Percentiles rank a stretch among this genome's conserved stretches.
Evolutionary conservation across 2,888 invertebrate species (phyloP).

Genomic region (Macaria liturata): DNA sequence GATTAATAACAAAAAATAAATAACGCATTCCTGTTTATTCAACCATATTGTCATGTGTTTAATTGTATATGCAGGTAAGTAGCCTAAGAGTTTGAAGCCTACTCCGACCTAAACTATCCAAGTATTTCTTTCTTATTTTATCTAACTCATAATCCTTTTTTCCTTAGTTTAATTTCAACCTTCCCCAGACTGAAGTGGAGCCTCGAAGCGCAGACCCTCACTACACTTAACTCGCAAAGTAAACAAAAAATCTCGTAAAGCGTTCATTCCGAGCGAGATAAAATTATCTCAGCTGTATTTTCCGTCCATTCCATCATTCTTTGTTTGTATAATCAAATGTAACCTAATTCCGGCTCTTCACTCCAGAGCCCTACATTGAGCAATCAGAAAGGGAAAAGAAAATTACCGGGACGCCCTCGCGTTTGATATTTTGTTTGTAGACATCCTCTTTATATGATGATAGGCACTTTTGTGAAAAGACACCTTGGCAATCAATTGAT

Average conservation of each 20-base stretch:
- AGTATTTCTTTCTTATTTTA: too few species aligned
- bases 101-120: too few species aligned
- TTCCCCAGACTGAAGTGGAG: background rate
- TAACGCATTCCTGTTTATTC: too few species aligned
- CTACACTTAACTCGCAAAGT: background rate
- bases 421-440: conserved; percentile 5
- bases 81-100: too few species aligned
- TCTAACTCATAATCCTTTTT: too few species aligned
- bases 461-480: too few species aligned
- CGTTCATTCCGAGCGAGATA: conserved; percentile 5
- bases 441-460: too few species aligned
- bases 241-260: conserved; percentile 5
- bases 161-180: too few species aligned
- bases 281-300: conserved; percentile 11
- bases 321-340: conserved; percentile 24
- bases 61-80: too few species aligned
- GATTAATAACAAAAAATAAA: too few species aligned
- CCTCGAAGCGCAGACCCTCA: background rate
- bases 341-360: conserved; percentile 13
- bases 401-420: conserved; percentile 13
- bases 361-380: conserved; percentile 19
- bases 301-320: conserved; percentile 16
- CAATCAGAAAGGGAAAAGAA: conserved; percentile 10
- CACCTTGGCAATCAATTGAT: too few species aligned
- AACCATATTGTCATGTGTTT: too few species aligned